Base-by-base conservation (phyloP, 2,888 invertebrate species). In the Amblyteles armatorius region DNA sequence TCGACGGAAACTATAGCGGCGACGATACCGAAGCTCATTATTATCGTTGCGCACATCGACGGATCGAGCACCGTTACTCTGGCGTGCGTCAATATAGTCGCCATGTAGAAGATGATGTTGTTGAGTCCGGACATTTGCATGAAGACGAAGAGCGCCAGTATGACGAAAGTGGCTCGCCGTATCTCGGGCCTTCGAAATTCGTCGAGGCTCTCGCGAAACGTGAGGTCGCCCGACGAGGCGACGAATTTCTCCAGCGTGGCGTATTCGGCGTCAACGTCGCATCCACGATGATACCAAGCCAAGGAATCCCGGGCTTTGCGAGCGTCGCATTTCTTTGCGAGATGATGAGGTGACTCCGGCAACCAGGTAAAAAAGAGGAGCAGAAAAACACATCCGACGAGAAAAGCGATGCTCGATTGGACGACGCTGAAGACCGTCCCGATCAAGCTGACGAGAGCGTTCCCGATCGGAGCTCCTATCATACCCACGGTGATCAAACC, bases 311-410 rank as follows among this genome's bases (percentile, higher is more conserved):
- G 87, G 0, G 92, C 92, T 16, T 88, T 84, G 7, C 88, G 77
- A 0, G 87, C 82, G 0, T 84, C 69, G 0, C 84, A 88, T 0
- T 55, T 50, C 6, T 83, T 88, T 5, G 88, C 84, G 3, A 90
- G 72, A 69, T 91, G 87, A 67, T 93, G 87, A 1, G 93, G 92
- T 7, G 93, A 91, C 33, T 91, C 91, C 0, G 93, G 93, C 2
- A 93, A 74, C 3, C 89, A 83, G 13, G 86, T 79, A 73, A 92
- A 90, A 3, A 89, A 50, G 5, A 69, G 7, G 4, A 93, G 76
- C 55, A 89, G 89, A 3, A 87, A 5, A 3, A 91, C 3, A 40
- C 85, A 88, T 1, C 90, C 82, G 19, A 89, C 72, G 26, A 91
- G 82, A 83, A 90, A 91, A 19, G 90, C 88, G 3, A 88, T 40